Base-by-base conservation (phyloP, 2,888 invertebrate genomes). In the Habroteleia sp. region DNA sequence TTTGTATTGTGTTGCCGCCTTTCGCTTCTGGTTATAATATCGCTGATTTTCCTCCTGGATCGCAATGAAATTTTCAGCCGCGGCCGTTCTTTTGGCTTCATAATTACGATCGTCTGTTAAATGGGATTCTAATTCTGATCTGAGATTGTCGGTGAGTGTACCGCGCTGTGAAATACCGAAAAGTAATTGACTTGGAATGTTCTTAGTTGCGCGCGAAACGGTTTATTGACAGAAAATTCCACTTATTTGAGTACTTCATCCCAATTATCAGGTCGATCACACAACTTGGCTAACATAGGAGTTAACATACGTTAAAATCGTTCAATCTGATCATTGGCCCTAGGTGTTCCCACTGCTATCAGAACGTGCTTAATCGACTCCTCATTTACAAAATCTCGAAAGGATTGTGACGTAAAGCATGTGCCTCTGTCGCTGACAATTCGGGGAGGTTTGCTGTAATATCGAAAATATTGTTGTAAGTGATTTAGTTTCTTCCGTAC, bases 301-400 rank as follows among this genome's bases (percentile, higher is more conserved):
- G 77, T 83, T 6, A 83, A 63, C 0, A 42, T 44, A 0, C 77
- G 66, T 44, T 83, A 79, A n/a, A 77, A 50, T 14, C 80, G 52
- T 23, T 83, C 81, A 0, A 79, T 76, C 62, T 86, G 84, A 0
- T 84, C 83, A 58, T 85, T 85, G 0, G 82, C 79, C 23, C 82
- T 71, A 1, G 83, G 83, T 0, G 78, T 78, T 1, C 60, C 78
- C 0, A 79, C 76, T 6, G 84, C 82, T 3, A 83, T 77, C 16
- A 76, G 46, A 6, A 82, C 75, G 39, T 81, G 80, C 7, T 35
- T 37, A n/a, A 37, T 8, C 7, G 35, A 37, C 14, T 37, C 16
- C 2, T 13, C n/a, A 3, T n/a, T 16, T 16, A 37, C 13, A 37
- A 37, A 37, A 14, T 16, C 10, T 6, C 1, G 2, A 14, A 37